Base-by-base conservation (phyloP, 1,140 invertebrate genomes). In the Heliconius hewitsoni region DNA sequence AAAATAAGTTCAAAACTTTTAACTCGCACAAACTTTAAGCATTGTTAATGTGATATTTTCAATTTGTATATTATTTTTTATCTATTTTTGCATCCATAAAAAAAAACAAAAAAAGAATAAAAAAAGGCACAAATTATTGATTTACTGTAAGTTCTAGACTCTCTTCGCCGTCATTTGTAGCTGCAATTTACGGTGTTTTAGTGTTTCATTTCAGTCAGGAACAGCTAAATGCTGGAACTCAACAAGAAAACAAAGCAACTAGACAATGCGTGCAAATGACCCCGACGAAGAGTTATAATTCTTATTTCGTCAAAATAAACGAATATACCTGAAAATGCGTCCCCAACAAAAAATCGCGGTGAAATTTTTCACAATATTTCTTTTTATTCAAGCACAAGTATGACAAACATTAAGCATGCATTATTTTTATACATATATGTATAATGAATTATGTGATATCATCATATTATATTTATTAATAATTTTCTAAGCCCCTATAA, bases 381-480 rank as follows among this genome's bases (percentile, higher is more conserved):
- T 89, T 78, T 82, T 92, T 93, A 92, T 93, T 93, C 78, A 93
- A 94, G 90, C 91, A 93, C 87, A 91, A 91, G 87, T 89, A 90
- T 91, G 89, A 92, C 90, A 93, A 90, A 91, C 83, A 89, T 90
- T 81, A 87, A 87, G 90, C 90, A 93, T 91, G 90, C 87, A 92
- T 84, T 87, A 85, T 87, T 87, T 86, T 87, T 13, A 93, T 89
- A 86, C 91, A 91, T 85, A 88, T 78, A 85, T 82, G 85, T 86
- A 84, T 82, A 37, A 74, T 73, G 52, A 60, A 76, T 73, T n/a
- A 82, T 81, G 76, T 80, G 79, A 83, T 78, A 79, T 82, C 55
- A 77, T 81, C 84, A 85, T 83, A 72, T 79, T 77, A 80, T 57
- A 23, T 27, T 30, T 27, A 66, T 66, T 30, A 66, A 30, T 66